Percentiles rank a stretch among this genome's conserved stretches.
phyloP scores from a whole-genome alignment of 2,888 invertebrate genomes.

The Drosophila silvestris region DNA sequence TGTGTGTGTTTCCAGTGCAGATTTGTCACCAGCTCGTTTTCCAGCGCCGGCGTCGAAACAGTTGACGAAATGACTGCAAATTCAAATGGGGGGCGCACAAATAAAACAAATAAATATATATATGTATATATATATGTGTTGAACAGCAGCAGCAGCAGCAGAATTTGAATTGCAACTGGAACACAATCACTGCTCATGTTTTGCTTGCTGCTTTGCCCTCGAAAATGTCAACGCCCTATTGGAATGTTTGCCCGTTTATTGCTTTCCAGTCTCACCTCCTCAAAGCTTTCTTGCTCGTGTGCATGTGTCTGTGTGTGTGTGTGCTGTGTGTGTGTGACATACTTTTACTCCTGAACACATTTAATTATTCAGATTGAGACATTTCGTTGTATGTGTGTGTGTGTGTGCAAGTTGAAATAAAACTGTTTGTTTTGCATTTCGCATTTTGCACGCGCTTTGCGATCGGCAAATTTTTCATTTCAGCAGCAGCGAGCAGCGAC shows the following conservation, averaged over 20 bases:
- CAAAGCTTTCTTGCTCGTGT: constrained; percentile 33
- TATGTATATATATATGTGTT: neutral
- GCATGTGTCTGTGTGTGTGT: constrained; percentile 2
- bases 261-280: constrained; percentile 47
- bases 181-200: constrained; percentile 59
- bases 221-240: constrained; percentile 78
- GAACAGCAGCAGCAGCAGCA: constrained; percentile 3
- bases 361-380: constrained; percentile 76
- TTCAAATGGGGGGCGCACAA: constrained; percentile 63
- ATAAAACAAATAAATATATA: constrained; percentile 20
- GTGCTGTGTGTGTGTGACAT: constrained; percentile 57
- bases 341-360: constrained; percentile 77
- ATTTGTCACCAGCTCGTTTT: constrained; percentile 77
- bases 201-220: constrained; percentile 66
- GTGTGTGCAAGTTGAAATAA: constrained; percentile 57
- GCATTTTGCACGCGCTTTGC: constrained; percentile 61
- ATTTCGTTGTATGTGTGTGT: constrained; percentile 38
- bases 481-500: constrained; percentile 34
- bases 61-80: constrained; percentile 74
- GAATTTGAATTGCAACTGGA: constrained; percentile 44
- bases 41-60: constrained; percentile 39
- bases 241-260: constrained; percentile 41
- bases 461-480: constrained; percentile 50
- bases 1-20: constrained; percentile 31
- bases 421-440: constrained; percentile 81